Percentiles rank a stretch among this genome's conserved stretches.
Conservation (phyloP, 1,140 invertebrate genomes). For the Fopius arisanus region DNA sequence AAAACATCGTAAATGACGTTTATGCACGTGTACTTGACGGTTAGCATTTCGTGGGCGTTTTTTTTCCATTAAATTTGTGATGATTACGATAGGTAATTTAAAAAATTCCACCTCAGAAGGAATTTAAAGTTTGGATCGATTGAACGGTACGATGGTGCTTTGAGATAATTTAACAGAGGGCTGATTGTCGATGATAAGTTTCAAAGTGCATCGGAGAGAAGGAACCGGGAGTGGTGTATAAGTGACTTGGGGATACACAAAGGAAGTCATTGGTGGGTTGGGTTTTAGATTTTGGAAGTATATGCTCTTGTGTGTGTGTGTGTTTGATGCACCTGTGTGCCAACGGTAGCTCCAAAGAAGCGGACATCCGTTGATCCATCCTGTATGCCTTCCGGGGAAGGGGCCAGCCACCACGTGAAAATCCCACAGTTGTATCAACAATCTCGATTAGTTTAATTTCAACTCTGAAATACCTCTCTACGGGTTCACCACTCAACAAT, state of each 20-base stretch:
- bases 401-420: not conserved
- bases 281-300: not conserved
- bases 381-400: not conserved
- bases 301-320: not conserved
- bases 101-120: too few species aligned
- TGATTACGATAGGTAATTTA: too few species aligned
- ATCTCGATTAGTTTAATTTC: not conserved
- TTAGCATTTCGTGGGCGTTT: too few species aligned
- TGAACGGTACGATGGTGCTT: not conserved
- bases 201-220: not conserved
- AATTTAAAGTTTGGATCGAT: not conserved
- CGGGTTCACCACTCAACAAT: too few species aligned
- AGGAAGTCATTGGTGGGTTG: not conserved
- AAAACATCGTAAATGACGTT: too few species aligned
- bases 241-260: not conserved
- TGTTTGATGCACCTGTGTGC: not conserved
- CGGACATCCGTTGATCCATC: not conserved
- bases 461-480: not conserved
- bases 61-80: too few species aligned
- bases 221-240: not conserved
- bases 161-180: not conserved
- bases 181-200: slow-evolving; percentile 12
- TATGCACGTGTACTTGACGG: too few species aligned
- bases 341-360: not conserved
- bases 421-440: not conserved